These are phyloP conservation scores for Sphaeramia orbicularis DNA, from an alignment of 2,797 vertebrate genomes.

Conservation along the genomic window DNA sequence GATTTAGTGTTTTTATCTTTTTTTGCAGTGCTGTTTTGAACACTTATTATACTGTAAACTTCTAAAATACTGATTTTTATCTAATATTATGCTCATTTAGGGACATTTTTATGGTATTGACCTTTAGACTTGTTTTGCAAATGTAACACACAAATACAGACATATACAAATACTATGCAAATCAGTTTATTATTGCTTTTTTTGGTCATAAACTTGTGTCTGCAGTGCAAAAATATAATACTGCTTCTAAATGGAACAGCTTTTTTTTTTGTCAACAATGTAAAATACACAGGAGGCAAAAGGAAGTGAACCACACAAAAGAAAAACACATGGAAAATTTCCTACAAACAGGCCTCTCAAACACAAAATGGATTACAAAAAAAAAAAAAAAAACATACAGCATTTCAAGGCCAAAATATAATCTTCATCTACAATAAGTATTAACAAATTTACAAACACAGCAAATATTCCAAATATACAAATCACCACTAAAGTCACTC, in stretches of 20 bases:
- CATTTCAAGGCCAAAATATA: too few relatives aligned
- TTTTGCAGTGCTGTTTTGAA: not conserved
- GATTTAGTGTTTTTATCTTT: too few relatives aligned
- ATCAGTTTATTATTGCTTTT: not conserved
- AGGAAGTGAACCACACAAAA: too few relatives aligned
- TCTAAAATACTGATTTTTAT: not conserved
- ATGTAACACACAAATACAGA: too few relatives aligned
- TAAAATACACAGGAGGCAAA: too few relatives aligned
- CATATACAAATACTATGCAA: too few relatives aligned
- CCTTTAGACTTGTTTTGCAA: not conserved
- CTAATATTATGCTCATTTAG: not conserved
- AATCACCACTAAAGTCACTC: not conserved
- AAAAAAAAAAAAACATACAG: too few relatives aligned
- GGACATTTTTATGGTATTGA: not conserved
- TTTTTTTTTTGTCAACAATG: not conserved
- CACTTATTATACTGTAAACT: not conserved
- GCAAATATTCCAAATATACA: not conserved
- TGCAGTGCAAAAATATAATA: not conserved
- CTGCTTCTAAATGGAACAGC: not conserved
- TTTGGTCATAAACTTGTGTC: not conserved
- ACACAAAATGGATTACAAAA: too few relatives aligned
- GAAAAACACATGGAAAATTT: too few relatives aligned
- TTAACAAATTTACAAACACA: not conserved
- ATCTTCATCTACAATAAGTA: too few relatives aligned
- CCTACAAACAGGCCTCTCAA: too few relatives aligned